Conservation (phyloP, 2,113 vertebrate genomes). For the Pithys albifrons region DNA sequence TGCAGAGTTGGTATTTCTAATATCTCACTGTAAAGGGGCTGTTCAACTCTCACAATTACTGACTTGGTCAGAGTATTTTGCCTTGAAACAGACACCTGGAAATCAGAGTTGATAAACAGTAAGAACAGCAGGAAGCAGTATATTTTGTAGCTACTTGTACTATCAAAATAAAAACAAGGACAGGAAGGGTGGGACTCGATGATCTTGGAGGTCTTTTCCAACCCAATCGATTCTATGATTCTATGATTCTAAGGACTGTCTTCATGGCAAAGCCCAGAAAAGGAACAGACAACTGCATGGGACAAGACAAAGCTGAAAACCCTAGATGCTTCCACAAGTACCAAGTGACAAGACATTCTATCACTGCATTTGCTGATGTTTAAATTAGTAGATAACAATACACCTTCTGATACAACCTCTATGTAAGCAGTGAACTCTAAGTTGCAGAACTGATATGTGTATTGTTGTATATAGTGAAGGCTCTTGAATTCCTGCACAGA, state of each 20-base stretch:
- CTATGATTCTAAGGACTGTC: too few species aligned
- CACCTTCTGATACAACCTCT: neutral
- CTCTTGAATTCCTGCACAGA: neutral
- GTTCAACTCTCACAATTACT: neutral
- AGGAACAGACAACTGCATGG: neutral
- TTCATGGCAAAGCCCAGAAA: neutral
- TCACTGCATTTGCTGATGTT: neutral
- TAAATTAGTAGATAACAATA: neutral
- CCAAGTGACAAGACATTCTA: neutral
- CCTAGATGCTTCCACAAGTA: neutral
- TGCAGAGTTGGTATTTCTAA: neutral
- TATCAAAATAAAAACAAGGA: neutral
- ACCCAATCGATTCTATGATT: too few species aligned
- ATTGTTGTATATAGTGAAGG: neutral
- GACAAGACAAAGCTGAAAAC: neutral
- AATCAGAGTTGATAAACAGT: neutral
- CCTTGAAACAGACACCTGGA: neutral
- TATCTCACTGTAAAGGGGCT: neutral
- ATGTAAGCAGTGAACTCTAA: neutral
- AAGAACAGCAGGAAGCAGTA: neutral
- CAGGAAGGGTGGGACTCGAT: too few species aligned
- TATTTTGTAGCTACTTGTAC: neutral
- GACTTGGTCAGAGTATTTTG: neutral
- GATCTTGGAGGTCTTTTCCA: too few species aligned
- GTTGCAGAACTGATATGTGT: accelerated